Base-by-base conservation (phyloP, 2,113 vertebrate species). In the Fulmarus glacialis region DNA sequence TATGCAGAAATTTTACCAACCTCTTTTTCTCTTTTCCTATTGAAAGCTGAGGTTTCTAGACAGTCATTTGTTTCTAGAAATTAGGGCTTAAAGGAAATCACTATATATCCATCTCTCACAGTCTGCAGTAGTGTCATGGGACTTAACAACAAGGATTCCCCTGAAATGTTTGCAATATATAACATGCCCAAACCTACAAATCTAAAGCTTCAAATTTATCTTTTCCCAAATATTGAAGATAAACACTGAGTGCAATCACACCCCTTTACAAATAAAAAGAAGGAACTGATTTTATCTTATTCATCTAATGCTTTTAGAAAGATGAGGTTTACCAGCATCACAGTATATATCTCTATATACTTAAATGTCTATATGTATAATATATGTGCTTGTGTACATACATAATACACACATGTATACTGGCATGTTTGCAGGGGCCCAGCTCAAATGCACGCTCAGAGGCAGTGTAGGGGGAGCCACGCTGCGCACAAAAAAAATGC, bases 51-150 rank as follows among this genome's bases (percentile, higher is more conserved):
- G n/a, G 20, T 89, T 94, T 86, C 56, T 52, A 56, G 30, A 15
- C 32, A 87, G 47, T 26, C 11, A 52, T 81, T 95, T 92, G 29
- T 94, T 93, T 91, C 63, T 68, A 95, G 82, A 83, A 95, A 94
- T 84, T 47, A 42, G 40, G 23, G 19, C 19, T 95, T 93, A 86
- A 87, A 89, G 52, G 77, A 84, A 90, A 89, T 84, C 43, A 38
- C 52, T 90, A 5, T 15, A 59, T 62, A 34, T 81, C 91, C 63
- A 66, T 74, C 82, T 82, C 74, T 90, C 47, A n/a, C 38, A 24
- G 34, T 36, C 68, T 92, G 56, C 55, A 78, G 45, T 24, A 40
- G n/a, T 14, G 18, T 32, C 22, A 7, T 63, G 83, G 52, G 81
- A 94, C 0, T 2, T 50, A 70, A 34, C 43, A 75, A 23, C 59